These are phyloP conservation scores for Dolichallabes microphthalmus DNA, from an alignment of 2,113 vertebrate genomes.

Conservation along the genomic window DNA sequence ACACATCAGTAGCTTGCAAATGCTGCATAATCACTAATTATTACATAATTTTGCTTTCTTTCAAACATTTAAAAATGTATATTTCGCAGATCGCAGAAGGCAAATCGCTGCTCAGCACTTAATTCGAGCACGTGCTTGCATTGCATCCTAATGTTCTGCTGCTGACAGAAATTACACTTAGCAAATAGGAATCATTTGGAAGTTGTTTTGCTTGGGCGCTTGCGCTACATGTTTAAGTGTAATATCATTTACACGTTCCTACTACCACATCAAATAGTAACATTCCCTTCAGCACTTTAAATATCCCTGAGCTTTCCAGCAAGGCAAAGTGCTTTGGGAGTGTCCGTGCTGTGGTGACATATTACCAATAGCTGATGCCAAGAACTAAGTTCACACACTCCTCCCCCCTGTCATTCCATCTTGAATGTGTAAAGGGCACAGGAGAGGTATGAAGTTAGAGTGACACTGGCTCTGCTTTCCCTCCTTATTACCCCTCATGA, in stretches of 20 bases:
- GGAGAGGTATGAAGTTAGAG: conserved; percentile 40
- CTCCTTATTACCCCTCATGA: conserved; percentile 65
- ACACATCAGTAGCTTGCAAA: background rate
- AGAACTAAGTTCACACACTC: conserved; percentile 27
- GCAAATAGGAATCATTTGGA: conserved; percentile 14
- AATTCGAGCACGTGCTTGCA: conserved; percentile 15
- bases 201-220: conserved; percentile 2
- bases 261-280: conserved; percentile 25
- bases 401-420: background rate
- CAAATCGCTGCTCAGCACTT: background rate
- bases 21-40: background rate
- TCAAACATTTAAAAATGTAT: too few relatives aligned
- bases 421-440: conserved; percentile 14
- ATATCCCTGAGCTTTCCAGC: background rate
- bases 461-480: conserved; percentile 59
- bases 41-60: background rate
- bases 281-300: conserved; percentile 31
- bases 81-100: too few relatives aligned
- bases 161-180: conserved; percentile 30
- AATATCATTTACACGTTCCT: conserved; percentile 28
- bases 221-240: conserved; percentile 9
- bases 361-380: conserved; percentile 48
- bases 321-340: conserved; percentile 16
- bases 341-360: conserved; percentile 31
- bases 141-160: conserved; percentile 18